phyloP scores from a whole-genome alignment of 2,797 vertebrate species.

The Darevskia mixta region DNA sequence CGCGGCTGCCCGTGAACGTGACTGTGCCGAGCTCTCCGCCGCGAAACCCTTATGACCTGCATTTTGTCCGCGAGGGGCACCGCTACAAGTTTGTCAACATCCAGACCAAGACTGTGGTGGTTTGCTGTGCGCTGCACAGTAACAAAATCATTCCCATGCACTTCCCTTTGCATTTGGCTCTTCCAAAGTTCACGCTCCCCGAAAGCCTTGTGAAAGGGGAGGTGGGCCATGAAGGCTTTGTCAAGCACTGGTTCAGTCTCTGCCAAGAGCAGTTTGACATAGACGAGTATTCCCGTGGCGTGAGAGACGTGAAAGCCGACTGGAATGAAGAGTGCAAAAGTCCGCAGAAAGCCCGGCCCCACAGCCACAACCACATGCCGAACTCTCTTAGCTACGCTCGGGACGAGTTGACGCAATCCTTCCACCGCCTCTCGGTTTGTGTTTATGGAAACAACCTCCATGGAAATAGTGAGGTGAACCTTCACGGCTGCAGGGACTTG shows the following conservation, averaged over 20 bases:
- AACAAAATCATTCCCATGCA: conserved; percentile 94
- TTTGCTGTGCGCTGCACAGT: conserved; percentile 91
- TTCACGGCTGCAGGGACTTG: conserved; percentile 92
- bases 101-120: conserved; percentile 97
- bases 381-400: conserved; percentile 93
- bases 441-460: conserved; percentile 97
- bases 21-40: conserved; percentile 92
- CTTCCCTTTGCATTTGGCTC: conserved; percentile 91
- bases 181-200: conserved; percentile 89
- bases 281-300: conserved; percentile 94
- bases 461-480: conserved; percentile 95
- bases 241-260: conserved; percentile 93
- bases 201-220: conserved; percentile 93
- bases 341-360: conserved; percentile 89
- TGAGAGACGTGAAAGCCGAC: conserved; percentile 92
- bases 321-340: conserved; percentile 96
- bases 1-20: conserved; percentile 94
- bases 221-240: conserved; percentile 90
- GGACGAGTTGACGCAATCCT: conserved; percentile 96
- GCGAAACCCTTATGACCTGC: conserved; percentile 94
- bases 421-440: conserved; percentile 96
- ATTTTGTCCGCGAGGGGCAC: conserved; percentile 96
- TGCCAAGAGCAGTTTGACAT: conserved; percentile 98
- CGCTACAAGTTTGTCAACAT: conserved; percentile 98
- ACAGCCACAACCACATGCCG: conserved; percentile 88